Percentiles rank a stretch among this genome's conserved stretches.
Evolutionary conservation across 1,140 invertebrate genomes (phyloP).

Genomic region (Drosophila paulistorum): DNA sequence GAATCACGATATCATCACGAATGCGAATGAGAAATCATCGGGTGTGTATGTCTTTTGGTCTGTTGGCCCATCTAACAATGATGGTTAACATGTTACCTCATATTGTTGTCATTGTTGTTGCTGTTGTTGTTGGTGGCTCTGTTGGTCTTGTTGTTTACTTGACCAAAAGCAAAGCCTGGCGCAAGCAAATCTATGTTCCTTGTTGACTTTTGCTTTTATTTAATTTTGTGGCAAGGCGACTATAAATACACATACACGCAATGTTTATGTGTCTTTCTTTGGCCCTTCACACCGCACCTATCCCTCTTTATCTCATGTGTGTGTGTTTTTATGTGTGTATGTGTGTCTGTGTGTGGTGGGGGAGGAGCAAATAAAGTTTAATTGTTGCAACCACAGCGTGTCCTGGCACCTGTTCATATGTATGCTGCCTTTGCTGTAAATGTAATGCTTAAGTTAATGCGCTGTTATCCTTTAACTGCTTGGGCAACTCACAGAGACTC

Average conservation of each 20-base stretch:
- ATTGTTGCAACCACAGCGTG: slow-evolving; percentile 78
- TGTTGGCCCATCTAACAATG: slow-evolving; percentile 71
- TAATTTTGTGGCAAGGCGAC: slow-evolving; percentile 78
- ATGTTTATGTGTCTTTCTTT: slow-evolving; percentile 38
- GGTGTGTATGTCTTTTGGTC: slow-evolving; percentile 47
- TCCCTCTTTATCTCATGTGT: background rate
- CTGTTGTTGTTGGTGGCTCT: slow-evolving; percentile 24
- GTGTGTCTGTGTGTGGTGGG: slow-evolving; percentile 38
- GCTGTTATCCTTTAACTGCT: slow-evolving; percentile 80
- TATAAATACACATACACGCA: slow-evolving; percentile 74
- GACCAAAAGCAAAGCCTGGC: slow-evolving; percentile 60
- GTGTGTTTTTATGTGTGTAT: slow-evolving; percentile 13
- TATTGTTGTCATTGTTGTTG: slow-evolving; percentile 33
- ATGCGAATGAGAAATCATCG: slow-evolving; percentile 41
- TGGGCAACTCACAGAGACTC: slow-evolving; percentile 52
- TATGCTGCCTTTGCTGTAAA: slow-evolving; percentile 51
- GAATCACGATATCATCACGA: slow-evolving; percentile 38
- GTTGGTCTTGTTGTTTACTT: slow-evolving; percentile 66
- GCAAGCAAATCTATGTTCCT: slow-evolving; percentile 78
- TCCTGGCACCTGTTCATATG: slow-evolving; percentile 69
- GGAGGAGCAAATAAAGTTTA: slow-evolving; percentile 78
- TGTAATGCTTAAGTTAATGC: slow-evolving; percentile 81
- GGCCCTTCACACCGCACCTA: background rate
- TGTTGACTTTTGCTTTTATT: slow-evolving; percentile 81
- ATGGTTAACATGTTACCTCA: slow-evolving; percentile 70